These are phyloP conservation scores for Lathronympha strigana DNA, from an alignment of 2,888 invertebrate genomes.

Conservation along the genomic window DNA sequence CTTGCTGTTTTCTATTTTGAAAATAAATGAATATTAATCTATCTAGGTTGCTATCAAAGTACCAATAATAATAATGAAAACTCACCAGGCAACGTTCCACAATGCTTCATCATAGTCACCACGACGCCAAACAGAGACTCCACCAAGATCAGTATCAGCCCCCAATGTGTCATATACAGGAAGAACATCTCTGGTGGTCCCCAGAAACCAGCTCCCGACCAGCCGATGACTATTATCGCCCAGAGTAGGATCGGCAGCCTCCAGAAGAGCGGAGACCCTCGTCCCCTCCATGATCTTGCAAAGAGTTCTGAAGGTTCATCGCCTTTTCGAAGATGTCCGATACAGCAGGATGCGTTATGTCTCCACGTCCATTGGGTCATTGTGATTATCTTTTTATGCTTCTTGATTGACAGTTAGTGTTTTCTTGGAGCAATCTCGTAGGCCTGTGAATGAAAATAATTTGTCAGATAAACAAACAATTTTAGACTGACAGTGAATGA, in stretches of 20 bases:
- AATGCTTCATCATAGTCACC: slow-evolving; percentile 60
- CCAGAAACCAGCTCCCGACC: slow-evolving; percentile 71
- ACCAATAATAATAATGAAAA: slow-evolving; percentile 13
- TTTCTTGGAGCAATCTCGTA: slow-evolving; percentile 8
- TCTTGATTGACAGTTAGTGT: not conserved
- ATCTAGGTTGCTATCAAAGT: too few species aligned
- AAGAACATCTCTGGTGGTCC: slow-evolving; percentile 75
- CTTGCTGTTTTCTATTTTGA: too few species aligned
- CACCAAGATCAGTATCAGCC: slow-evolving; percentile 69
- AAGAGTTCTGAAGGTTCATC: slow-evolving; percentile 63
- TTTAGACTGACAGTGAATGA: slow-evolving; percentile 6
- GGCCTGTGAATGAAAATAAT: slow-evolving; percentile 21
- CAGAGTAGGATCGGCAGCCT: slow-evolving; percentile 72
- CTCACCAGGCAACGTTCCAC: slow-evolving; percentile 59
- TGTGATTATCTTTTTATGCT: slow-evolving; percentile 35
- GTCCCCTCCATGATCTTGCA: slow-evolving; percentile 60
- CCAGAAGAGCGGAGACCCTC: slow-evolving; percentile 70
- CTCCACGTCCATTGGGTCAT: slow-evolving; percentile 62
- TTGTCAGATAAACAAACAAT: slow-evolving; percentile 11
- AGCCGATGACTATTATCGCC: slow-evolving; percentile 59
- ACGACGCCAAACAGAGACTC: slow-evolving; percentile 70
- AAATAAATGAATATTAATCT: too few species aligned
- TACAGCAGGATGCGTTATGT: slow-evolving; percentile 61
- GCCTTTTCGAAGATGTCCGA: slow-evolving; percentile 60
- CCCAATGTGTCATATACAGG: slow-evolving; percentile 84